phyloP scores from a whole-genome alignment of 64 coral and sea anemone species.

The Pachyseris speciosa region DNA sequence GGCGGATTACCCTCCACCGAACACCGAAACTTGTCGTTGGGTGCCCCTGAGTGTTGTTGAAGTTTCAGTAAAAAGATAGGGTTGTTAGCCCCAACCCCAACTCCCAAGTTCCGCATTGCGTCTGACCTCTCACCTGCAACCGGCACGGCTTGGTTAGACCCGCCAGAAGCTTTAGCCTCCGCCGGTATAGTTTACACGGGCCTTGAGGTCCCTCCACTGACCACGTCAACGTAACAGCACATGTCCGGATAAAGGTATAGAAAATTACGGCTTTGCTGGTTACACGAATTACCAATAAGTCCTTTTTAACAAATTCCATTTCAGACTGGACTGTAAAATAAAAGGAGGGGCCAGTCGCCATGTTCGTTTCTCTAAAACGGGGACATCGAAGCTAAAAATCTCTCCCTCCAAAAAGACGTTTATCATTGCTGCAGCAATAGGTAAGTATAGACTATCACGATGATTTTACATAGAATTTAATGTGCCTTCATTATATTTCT shows the following conservation, averaged over 20 bases:
- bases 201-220: no score
- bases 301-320: background rate
- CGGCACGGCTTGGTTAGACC: no score
- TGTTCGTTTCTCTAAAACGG: slow-evolving; percentile 3
- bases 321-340: slow-evolving; percentile 13
- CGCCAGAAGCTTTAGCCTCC: no score
- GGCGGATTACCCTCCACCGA: no score
- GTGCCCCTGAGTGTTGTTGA: background rate
- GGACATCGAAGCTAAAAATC: background rate
- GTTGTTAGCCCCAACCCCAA: slow-evolving; percentile 7
- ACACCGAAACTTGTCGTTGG: no score
- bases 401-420: slow-evolving; percentile 43
- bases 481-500: no score
- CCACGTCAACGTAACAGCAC: no score
- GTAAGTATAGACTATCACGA: no score
- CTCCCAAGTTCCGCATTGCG: no score
- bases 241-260: background rate
- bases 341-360: slow-evolving; percentile 31
- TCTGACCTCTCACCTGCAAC: no score
- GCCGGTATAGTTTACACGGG: no score
- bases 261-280: background rate
- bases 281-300: background rate
- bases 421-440: slow-evolving; percentile 5
- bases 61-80: background rate
- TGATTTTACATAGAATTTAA: no score